Base-by-base conservation (phyloP, 2,888 invertebrate genomes). In the Pseudoips prasinana region DNA sequence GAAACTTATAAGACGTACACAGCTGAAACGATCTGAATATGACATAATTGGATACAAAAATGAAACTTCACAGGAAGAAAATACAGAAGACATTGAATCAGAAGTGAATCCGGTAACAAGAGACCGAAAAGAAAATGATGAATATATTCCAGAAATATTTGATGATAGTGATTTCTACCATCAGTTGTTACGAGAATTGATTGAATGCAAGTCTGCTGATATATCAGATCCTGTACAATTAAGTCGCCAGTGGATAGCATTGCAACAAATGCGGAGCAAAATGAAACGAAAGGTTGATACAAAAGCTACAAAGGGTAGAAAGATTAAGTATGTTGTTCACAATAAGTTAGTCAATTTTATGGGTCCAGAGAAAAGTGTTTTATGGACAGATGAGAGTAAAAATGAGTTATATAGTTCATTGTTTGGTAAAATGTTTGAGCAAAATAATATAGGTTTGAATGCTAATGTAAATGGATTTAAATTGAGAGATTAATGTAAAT, bases 141-240 rank as follows among this genome's bases (percentile, higher is more conserved):
- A 93, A 54, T 92, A 92, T 46, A 93, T 95, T 63, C 64, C 90
- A 0, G 95, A 98, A 82, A 95, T 98, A 61, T 99, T 96, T 83
- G 98, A 99, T 74, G 99, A 99, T 68, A 95, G 95, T 61, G 99
- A 99, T 72, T 99, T 99, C 75, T 99, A 99, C 78, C 98, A 98
- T 76, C 96, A 97, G 63, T 88, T 98, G 33, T 83, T 99, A 24
- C 89, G 96, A 45, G 98, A 98, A 73, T 85, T 99, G 22, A 98
- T 99, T 46, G 97, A 98, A 73, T 93, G 94, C 48, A 98, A 98
- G 79, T 94, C 96, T 0, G 92, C 94, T 1, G 93, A 94, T 60
- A 91, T 95, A 6, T 93, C 93, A 0, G 97, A 96, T 83, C 96
- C 97, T 0, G 90, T 94, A 5, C 95, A 96, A 57, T 90, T 98